Base-by-base conservation (phyloP, 2,797 vertebrate genomes). In the Tokudaia muenninki region DNA sequence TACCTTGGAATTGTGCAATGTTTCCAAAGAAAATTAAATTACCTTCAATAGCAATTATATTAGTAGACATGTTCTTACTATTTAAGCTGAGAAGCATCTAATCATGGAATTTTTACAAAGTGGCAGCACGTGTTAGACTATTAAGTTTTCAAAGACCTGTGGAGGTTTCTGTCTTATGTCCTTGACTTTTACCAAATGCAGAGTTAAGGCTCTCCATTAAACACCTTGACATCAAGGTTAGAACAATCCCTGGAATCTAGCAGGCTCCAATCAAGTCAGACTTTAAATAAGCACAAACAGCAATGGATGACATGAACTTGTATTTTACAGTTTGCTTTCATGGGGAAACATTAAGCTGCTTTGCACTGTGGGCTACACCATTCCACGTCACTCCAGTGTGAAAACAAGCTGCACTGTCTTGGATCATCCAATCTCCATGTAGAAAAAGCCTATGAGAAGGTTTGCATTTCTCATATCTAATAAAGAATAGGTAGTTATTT, bases 21-120 rank as follows among this genome's bases (percentile, higher is more conserved):
- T 87, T 90, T 93, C 81, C 16, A 88, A 78, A 63, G 55, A 52
- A 84, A 94, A 78, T 93, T 92, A 50, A 7, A 75, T 81, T 84
- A 52, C 5, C 0, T 61, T 0, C 21, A 17, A 77, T 26, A 59
- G 67, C 11, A 91, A 37, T 12, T 90, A 0, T 26, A 61, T 90
- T 41, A 79, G 10, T 61, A 74, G 5, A 81, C 26, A 74, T 22
- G 37, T 21, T 89, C 21, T 91, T 88, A 24, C 31, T 65, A 8
- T 4, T 88, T 94, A 52, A 88, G 2, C 92, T 65, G 90, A 47
- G 31, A 96, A 88, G 24, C 78, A 79, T 2, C 16, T 61, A 9
- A 79, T 88, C 16, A 90, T 63, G 16, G n/a, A 88, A 83, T 24
- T 87, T 50, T 75, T 94, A 19, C 1, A 79, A 52, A 37, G 52